A percentile compares a stretch with the other conserved stretches of the same genome.
Conservation (phyloP, 2,797 vertebrate genomes). For the Fratercula arctica region DNA sequence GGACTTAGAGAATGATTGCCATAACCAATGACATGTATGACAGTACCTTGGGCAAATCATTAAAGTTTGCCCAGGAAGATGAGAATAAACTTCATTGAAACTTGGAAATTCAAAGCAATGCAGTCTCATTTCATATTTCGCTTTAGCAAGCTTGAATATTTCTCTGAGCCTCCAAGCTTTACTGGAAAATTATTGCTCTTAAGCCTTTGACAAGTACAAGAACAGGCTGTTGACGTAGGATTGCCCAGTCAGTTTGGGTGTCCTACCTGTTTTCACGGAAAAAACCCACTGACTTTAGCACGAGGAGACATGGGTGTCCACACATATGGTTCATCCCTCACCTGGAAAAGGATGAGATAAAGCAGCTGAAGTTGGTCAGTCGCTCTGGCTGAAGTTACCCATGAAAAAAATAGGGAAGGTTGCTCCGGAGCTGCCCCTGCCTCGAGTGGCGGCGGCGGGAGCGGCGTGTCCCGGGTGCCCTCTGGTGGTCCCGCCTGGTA, state of each 20-base stretch:
- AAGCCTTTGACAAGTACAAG: rapidly evolving
- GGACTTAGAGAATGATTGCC: background rate
- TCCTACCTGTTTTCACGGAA: rapidly evolving
- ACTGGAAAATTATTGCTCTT: background rate
- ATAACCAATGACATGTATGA: rapidly evolving
- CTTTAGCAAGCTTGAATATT: background rate
- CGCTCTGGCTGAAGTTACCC: rapidly evolving
- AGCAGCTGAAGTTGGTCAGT: rapidly evolving
- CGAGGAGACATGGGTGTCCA: rapidly evolving
- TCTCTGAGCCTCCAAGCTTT: rapidly evolving
- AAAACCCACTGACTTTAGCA: rapidly evolving
- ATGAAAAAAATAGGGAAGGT: rapidly evolving
- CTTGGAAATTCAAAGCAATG: background rate
- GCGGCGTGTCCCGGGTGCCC: background rate
- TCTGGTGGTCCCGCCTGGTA: background rate
- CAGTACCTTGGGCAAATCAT: background rate
- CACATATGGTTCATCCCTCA: rapidly evolving
- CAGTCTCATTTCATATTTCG: background rate
- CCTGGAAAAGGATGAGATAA: background rate
- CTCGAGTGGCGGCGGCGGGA: background rate
- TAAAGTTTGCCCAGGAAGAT: background rate
- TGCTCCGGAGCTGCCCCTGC: no score
- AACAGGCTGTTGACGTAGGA: rapidly evolving
- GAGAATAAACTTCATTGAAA: background rate
- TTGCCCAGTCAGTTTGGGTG: rapidly evolving